Percentiles rank a stretch among this genome's conserved stretches.
These are phyloP conservation scores for Sycobia sp. DNA, from an alignment of 1,140 invertebrate genomes.

Conservation along the genomic window DNA sequence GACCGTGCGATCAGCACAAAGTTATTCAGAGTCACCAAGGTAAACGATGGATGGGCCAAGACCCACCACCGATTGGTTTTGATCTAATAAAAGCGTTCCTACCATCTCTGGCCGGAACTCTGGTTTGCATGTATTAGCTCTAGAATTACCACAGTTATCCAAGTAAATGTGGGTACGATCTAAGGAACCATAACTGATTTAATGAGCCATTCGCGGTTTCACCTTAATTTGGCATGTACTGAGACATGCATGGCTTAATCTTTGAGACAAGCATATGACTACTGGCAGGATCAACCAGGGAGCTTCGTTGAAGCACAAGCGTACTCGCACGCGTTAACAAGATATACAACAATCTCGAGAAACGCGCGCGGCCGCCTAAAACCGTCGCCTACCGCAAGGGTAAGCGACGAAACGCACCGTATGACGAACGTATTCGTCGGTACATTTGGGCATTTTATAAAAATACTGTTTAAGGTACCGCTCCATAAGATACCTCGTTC, in stretches of 20 bases:
- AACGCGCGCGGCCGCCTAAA: too few relatives aligned
- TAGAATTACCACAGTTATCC: slow-evolving; percentile 85
- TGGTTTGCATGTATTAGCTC: slow-evolving; percentile 81
- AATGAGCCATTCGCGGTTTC: slow-evolving; percentile 82
- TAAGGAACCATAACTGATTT: slow-evolving; percentile 71
- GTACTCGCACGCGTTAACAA: too few relatives aligned
- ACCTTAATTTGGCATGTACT: slow-evolving; percentile 72
- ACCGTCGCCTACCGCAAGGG: too few relatives aligned
- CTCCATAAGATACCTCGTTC: too few relatives aligned
- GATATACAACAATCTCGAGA: too few relatives aligned
- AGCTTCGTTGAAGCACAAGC: too few relatives aligned
- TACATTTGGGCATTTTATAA: too few relatives aligned
- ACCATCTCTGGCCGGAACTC: slow-evolving; percentile 69
- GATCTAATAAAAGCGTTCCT: slow-evolving; percentile 77
- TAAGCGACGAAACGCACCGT: too few relatives aligned
- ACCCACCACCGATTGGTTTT: slow-evolving; percentile 65
- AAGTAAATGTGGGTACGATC: slow-evolving; percentile 68
- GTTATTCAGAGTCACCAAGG: background rate
- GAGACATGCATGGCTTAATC: slow-evolving; percentile 81
- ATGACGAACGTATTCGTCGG: too few relatives aligned
- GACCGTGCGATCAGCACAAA: slow-evolving; percentile 64
- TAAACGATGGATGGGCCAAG: too few relatives aligned
- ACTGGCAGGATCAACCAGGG: slow-evolving; percentile 74
- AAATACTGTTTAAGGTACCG: too few relatives aligned
- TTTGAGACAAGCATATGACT: slow-evolving; percentile 80